Conservation (phyloP, 2,888 invertebrate genomes). For the Drosophila lutescens region DNA sequence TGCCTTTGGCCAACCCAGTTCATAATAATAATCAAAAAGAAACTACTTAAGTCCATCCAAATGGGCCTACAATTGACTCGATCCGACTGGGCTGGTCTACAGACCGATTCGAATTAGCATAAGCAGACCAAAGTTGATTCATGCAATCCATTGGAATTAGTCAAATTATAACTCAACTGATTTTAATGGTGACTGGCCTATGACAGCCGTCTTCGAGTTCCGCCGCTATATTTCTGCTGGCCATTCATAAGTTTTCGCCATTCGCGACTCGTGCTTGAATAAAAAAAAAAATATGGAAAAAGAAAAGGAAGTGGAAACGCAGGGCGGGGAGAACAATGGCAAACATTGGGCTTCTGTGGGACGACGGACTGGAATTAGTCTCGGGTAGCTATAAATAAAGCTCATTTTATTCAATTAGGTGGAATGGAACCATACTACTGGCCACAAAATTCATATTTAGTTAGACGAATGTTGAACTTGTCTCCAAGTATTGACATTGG, state of each 20-base stretch:
- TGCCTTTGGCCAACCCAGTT: constrained; percentile 45
- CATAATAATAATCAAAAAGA: constrained; percentile 46
- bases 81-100: constrained; percentile 26
- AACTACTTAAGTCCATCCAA: constrained; percentile 52
- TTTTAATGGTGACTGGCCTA: constrained; percentile 60
- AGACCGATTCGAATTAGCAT: constrained; percentile 63
- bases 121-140: constrained; percentile 67
- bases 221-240: constrained; percentile 26
- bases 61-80: constrained; percentile 56
- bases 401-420: constrained; percentile 38
- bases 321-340: constrained; percentile 33
- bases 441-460: constrained; percentile 3
- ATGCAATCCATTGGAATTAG: constrained; percentile 74
- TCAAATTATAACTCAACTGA: constrained; percentile 73
- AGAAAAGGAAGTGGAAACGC: constrained; percentile 36
- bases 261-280: constrained; percentile 32
- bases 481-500: background rate
- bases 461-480: background rate
- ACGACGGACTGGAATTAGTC: constrained; percentile 38
- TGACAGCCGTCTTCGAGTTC: constrained; percentile 26
- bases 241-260: constrained; percentile 45
- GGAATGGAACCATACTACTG: constrained; percentile 26
- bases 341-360: constrained; percentile 34
- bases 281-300: background rate
- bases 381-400: constrained; percentile 37